Evolutionary conservation across 2,113 vertebrate species (phyloP), one percentile per base, ranked within the genome.

Genomic region (Sylvilagus bachmani): DNA sequence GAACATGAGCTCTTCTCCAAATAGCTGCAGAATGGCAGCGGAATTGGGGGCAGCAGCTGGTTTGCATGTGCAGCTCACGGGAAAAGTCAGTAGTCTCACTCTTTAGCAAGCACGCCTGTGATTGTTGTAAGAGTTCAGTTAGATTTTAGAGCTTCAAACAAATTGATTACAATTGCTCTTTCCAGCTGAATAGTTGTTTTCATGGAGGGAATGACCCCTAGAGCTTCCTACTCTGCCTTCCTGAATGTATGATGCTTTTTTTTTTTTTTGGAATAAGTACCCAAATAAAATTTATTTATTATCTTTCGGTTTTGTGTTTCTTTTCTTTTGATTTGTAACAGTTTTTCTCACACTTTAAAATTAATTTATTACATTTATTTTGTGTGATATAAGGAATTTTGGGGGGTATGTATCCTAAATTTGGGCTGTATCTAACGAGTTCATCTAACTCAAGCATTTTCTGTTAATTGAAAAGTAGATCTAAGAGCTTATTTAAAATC

Each of bases 401-500:
- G 62, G 3, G 10, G 75, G 17, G 19, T 78, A 67, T 49, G 29
- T 84, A 49, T 58, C 22, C 5, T 71, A 93, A 84, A 91, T 75
- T 84, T 55, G 16, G 2, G 19, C 25, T 70, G 25, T 55, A 38
- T 67, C 13, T 36, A 19, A 67, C 77, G 71, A 44, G 12, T 51
- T 86, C 16, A 89, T 83, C 1, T 14, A 78, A 62, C 6, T 4
- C 29, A 73, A 73, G 24, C 9, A 38, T 61, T 86, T 93, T 74
- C 36, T 73, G 8, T 58, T 86, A 89, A 55, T 79, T 89, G 49
- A 33, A 67, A 73, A 36, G 91, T 95, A 89, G 7, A 0, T 81
- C 29, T 91, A 93, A 89, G 89, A 31, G 10, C 9, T 91, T 93
- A 66, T 58, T 69, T 66, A n/a, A 44, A 36, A 82, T 78, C 10